Evolutionary conservation across 2,888 invertebrate species (phyloP).

Genomic region (Sarcophaga variegata): DNA sequence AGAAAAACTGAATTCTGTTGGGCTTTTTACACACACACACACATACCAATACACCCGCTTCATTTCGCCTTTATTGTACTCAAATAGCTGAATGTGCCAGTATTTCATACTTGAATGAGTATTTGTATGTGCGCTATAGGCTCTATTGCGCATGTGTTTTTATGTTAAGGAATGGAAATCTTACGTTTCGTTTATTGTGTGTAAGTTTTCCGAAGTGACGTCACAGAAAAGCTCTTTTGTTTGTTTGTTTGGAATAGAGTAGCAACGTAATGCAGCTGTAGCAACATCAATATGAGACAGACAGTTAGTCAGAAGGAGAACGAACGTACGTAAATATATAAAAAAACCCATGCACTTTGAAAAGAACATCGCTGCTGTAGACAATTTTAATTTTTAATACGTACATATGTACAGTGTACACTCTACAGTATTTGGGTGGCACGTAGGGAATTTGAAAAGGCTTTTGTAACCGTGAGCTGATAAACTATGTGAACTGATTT

Average conservation of each 20-base stretch:
- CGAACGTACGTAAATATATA: background rate
- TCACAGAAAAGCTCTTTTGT: constrained; percentile 75
- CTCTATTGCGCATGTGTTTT: constrained; percentile 47
- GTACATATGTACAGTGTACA: no score
- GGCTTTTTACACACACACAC: background rate
- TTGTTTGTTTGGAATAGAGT: background rate
- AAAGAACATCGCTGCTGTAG: constrained; percentile 2
- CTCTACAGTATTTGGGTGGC: no score
- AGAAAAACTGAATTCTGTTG: no score
- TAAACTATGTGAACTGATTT: no score
- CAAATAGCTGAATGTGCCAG: constrained; percentile 43
- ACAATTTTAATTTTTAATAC: no score
- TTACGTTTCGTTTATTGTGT: background rate
- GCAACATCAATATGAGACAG: background rate
- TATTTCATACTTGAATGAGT: constrained; percentile 3
- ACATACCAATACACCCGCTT: background rate
- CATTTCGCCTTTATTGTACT: background rate
- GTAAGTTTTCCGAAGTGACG: constrained; percentile 73
- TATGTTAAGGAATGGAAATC: constrained; percentile 28
- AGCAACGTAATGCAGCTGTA: background rate
- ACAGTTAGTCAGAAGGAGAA: no score
- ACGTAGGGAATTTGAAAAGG: no score
- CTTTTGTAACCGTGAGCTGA: no score
- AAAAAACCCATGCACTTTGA: constrained; percentile 38
- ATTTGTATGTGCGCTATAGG: background rate